Conservation (phyloP, 1,140 invertebrate species). For the Ceratina australensis region DNA sequence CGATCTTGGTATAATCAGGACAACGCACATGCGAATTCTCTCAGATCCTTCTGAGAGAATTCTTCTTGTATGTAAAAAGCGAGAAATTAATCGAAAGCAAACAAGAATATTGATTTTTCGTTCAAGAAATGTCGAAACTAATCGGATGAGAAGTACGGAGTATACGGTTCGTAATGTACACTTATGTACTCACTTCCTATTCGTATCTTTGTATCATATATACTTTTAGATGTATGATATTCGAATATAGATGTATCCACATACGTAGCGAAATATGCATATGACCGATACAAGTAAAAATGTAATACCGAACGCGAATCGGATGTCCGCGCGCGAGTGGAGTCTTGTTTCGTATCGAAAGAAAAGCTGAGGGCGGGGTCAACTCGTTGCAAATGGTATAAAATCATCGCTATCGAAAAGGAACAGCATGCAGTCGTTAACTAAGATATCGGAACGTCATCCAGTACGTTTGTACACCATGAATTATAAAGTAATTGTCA, state of each 20-base stretch:
- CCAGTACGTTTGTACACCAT: conserved; percentile 49
- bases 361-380: conserved; percentile 55
- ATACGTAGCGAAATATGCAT: too few relatives aligned
- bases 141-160: too few relatives aligned
- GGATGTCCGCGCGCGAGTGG: neutral
- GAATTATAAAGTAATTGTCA: conserved; percentile 64
- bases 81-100: too few relatives aligned
- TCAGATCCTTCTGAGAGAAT: too few relatives aligned
- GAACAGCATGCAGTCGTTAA: conserved; percentile 54
- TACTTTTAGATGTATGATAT: too few relatives aligned
- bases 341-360: neutral
- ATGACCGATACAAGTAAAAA: neutral
- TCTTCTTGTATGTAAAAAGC: too few relatives aligned
- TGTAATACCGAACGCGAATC: neutral
- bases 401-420: conserved; percentile 54
- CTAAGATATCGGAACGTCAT: conserved; percentile 48
- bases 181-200: neutral
- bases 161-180: neutral
- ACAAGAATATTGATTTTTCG: too few relatives aligned
- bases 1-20: neutral
- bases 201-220: too few relatives aligned
- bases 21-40: neutral
- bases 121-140: too few relatives aligned
- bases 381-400: conserved; percentile 60
- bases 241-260: too few relatives aligned